A percentile compares a stretch with the other conserved stretches of the same genome.
Evolutionary conservation across 2,888 invertebrate genomes (phyloP).

Genomic region (Lordiphosa andalusiaca): DNA sequence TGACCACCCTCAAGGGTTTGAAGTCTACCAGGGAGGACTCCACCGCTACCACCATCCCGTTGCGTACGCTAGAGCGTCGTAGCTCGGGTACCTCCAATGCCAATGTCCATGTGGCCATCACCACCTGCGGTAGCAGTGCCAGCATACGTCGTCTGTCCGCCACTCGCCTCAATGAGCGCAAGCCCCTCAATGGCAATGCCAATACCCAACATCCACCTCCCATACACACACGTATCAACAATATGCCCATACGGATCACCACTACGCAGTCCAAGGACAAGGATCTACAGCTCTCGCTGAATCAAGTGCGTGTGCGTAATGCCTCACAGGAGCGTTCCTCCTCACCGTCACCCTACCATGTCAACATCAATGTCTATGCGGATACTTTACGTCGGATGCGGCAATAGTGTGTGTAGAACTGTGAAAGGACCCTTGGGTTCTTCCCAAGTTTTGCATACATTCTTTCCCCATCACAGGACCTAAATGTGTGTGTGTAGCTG

Average conservation of each 20-base stretch:
- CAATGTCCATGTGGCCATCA: slow-evolving; percentile 26
- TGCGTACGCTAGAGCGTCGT: slow-evolving; percentile 9
- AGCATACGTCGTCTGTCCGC: slow-evolving; percentile 13
- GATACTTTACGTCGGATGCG: slow-evolving; percentile 52
- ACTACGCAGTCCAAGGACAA: slow-evolving; percentile 32
- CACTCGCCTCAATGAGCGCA: slow-evolving; percentile 30
- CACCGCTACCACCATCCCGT: not conserved
- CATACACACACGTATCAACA: slow-evolving; percentile 47
- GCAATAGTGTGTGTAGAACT: slow-evolving; percentile 3
- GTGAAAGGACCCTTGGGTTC: not conserved
- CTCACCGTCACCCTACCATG: slow-evolving; percentile 43
- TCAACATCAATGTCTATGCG: slow-evolving; percentile 70
- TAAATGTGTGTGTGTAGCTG: no score
- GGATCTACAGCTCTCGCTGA: slow-evolving; percentile 36
- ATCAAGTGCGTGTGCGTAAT: slow-evolving; percentile 32
- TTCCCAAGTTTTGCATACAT: not conserved
- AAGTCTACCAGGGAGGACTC: slow-evolving; percentile 1
- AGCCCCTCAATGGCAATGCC: slow-evolving; percentile 37
- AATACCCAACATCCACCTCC: slow-evolving; percentile 18
- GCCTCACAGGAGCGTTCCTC: slow-evolving; percentile 9
- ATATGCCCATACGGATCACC: slow-evolving; percentile 57
- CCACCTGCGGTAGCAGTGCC: slow-evolving; percentile 3
- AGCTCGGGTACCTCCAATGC: slow-evolving; percentile 38
- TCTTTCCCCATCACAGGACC: no score
- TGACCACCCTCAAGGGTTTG: slow-evolving; percentile 13